These are phyloP conservation scores for Myodes glareolus DNA, from an alignment of 2,113 vertebrate genomes.

Conservation along the genomic window DNA sequence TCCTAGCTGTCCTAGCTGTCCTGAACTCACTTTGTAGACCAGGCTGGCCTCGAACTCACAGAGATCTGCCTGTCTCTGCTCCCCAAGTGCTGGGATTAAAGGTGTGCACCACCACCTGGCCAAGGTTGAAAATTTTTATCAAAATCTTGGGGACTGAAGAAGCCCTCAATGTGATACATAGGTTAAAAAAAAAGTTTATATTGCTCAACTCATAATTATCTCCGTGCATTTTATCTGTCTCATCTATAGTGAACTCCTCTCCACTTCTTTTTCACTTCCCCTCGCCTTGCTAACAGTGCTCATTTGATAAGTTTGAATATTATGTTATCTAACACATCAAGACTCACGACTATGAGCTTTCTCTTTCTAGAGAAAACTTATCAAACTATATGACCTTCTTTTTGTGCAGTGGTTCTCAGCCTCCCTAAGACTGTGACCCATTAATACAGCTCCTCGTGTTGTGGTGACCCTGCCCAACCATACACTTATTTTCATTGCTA, in stretches of 20 bases:
- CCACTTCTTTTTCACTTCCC: not conserved
- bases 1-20: too few relatives aligned
- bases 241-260: not conserved
- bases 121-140: not conserved
- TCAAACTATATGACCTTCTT: slow-evolving; percentile 24
- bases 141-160: not conserved
- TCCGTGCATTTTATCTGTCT: not conserved
- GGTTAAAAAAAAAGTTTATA: not conserved
- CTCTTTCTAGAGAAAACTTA: not conserved
- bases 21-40: too few relatives aligned
- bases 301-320: slow-evolving; percentile 40
- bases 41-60: too few relatives aligned
- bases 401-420: not conserved
- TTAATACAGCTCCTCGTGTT: not conserved
- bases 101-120: too few relatives aligned
- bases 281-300: not conserved
- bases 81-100: too few relatives aligned
- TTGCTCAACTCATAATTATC: not conserved
- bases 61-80: too few relatives aligned
- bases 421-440: not conserved
- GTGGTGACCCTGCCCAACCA: not conserved
- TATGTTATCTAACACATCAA: not conserved
- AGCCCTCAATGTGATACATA: not conserved
- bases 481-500: not conserved
- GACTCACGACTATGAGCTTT: not conserved